Evolutionary conservation across 92 coral and sea anemone species (phyloP), one percentile per base, ranked within the genome.

Genomic region (Phenganax subtilis): DNA sequence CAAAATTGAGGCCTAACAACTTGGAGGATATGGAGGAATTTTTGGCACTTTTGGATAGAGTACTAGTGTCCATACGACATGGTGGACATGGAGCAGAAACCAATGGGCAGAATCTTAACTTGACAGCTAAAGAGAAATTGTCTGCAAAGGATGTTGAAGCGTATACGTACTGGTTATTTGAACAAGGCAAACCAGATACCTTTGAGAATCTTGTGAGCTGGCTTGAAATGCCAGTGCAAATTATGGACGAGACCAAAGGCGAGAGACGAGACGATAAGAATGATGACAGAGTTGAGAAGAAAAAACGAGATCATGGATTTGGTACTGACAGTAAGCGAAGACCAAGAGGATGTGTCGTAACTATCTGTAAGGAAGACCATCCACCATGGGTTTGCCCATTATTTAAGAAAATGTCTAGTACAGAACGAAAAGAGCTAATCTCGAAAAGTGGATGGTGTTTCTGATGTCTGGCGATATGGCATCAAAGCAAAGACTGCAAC

Each of bases 311-410:
- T 15, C 15, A 56, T 12, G 76, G 76, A 54, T 72, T 72, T 54
- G 55, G 75, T n/a, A 71, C 75, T 6, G 30, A 12, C 10, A 71
- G 54, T 27, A 20, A 83, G 9, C 69, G 51, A 47, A 69, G 56
- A 29, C 27, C 75, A 14, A 82, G 80, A 51, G 76, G 73, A 2
- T 80, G 81, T 28, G 30, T 80, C 17, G 85, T 85, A 0, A 52
- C 59, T 20, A 61, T 60, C 30, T 85, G 88, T 52, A 72, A 55
- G n/a, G 17, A 31, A 25, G 76, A 71, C 76, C 76, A 71, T 14
- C 76, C 76, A 53, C 54, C 76, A 47, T 71, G 76, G 76, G 76
- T 71, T 31, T 71, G 76, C 30, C 76, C 30, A 27, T 6, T 47
- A 10, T 67, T 67, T 31, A 67, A 67, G 12, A 67, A 67, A 31